phyloP scores from a whole-genome alignment of 35 echinoderm and acorn worm species.

The Patiria miniata region DNA sequence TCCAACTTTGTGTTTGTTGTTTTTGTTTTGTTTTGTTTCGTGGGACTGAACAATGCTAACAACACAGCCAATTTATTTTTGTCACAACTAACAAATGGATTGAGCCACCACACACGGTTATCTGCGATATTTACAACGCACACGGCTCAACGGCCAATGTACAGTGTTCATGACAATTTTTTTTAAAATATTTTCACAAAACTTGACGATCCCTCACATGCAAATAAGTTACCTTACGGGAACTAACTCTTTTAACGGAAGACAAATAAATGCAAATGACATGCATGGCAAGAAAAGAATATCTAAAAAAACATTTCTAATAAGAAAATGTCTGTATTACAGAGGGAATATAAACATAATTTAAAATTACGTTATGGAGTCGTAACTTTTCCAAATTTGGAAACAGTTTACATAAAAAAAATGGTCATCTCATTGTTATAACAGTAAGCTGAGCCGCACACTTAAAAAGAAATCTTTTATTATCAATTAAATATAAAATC shows the following conservation, averaged over 20 bases:
- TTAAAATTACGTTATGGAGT: neutral
- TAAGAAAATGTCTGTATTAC: neutral
- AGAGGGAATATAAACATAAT: neutral
- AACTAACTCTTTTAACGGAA: neutral
- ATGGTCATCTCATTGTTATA: neutral
- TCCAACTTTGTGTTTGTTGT: too few species aligned
- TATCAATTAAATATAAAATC: neutral
- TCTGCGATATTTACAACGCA: neutral
- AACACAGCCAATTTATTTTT: too few species aligned
- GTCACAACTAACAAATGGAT: neutral
- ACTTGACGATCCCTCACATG: neutral
- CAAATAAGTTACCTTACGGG: too few species aligned
- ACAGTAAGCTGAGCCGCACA: neutral
- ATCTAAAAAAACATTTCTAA: neutral
- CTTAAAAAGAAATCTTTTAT: neutral
- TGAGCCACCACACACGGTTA: neutral
- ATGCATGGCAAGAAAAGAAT: slow-evolving; percentile 29
- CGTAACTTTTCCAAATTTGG: neutral
- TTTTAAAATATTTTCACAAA: neutral
- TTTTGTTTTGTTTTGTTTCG: too few species aligned
- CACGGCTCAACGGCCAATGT: neutral
- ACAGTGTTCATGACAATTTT: too few species aligned
- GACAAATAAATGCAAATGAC: neutral
- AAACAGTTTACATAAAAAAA: neutral
- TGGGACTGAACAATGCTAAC: too few species aligned